These are phyloP conservation scores for Nylanderia fulva DNA, from an alignment of 1,140 invertebrate genomes.

Conservation along the genomic window DNA sequence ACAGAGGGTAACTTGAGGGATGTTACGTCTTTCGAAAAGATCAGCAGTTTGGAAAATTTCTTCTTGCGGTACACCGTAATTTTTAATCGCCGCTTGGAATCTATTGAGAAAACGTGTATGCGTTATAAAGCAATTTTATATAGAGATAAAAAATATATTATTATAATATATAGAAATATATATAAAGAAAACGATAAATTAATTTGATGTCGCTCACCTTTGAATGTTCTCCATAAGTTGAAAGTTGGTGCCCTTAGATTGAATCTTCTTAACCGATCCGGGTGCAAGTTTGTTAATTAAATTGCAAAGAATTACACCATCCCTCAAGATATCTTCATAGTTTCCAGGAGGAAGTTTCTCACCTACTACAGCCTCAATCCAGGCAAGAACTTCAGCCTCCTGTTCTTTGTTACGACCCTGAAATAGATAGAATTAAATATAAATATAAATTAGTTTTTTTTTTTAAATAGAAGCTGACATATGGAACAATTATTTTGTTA, in stretches of 20 bases:
- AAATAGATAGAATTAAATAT: constrained; percentile 11
- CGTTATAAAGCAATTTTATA: not conserved
- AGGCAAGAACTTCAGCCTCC: constrained; percentile 95
- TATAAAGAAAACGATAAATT: not conserved
- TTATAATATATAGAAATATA: not conserved
- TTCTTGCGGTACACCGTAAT: constrained; percentile 97
- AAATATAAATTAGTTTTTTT: not conserved
- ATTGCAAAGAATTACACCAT: constrained; percentile 97
- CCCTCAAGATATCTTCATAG: constrained; percentile 96
- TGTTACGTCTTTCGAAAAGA: constrained; percentile 98
- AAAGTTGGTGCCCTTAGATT: constrained; percentile 98
- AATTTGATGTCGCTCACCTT: constrained; percentile 85
- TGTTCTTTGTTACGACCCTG: constrained; percentile 96
- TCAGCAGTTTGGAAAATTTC: constrained; percentile 99
- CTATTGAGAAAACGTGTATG: constrained; percentile 81
- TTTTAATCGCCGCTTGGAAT: constrained; percentile 97
- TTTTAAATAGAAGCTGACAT: not conserved
- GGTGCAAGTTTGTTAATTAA: constrained; percentile 97
- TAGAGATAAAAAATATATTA: not conserved
- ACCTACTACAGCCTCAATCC: constrained; percentile 95
- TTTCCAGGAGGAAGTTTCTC: constrained; percentile 93
- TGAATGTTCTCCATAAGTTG: constrained; percentile 99
- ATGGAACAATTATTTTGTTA: not conserved
- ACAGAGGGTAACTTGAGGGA: constrained; percentile 97
- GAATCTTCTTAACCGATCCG: constrained; percentile 98